Evolutionary conservation across 64 coral and sea anemone species (phyloP), one percentile per base, ranked within the genome.

Genomic region (Stylophora pistillata): DNA sequence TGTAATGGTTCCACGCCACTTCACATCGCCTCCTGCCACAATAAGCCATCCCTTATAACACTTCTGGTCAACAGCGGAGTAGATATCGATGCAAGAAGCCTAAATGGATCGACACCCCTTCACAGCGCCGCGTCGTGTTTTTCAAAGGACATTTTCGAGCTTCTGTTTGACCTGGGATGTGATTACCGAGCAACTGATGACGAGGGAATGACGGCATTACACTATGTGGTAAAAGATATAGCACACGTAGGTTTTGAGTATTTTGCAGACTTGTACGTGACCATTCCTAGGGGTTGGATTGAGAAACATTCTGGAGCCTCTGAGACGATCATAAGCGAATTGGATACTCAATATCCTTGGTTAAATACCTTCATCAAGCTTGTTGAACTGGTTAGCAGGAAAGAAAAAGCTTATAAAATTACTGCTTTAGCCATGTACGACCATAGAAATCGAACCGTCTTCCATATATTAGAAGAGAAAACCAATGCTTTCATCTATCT

Each of bases 261-360:
- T 72, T 95, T 95, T n/a, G n/a, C 53, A 25, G 93, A 95, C 87
- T 74, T 85, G 16, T 95, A 91, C 37, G 93, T 90, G 3, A 61
- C 0, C 12, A 87, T 78, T 23, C 93, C 93, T 29, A 90, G 59
- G 20, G 88, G 57, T 37, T 79, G 62, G 70, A 90, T 90, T 28
- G 64, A 74, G 33, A 27, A 84, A 25, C 13, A 37, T 4, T 41
- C 0, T 6, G 33, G 61, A 21, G 27, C n/a, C 0, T 62, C 34
- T 2, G 23, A 58, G 25, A 63, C 64, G 21, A 71, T 60, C 60
- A 25, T 84, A 23, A 69, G 15, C 23, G 52, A 84, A 34, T n/a
- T 83, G 33, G 30, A 15, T 27, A 0, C 16, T 16, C 1, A 53
- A 34, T 84, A 84, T 84, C 80, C 80, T n/a, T 84, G 80, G 80